Percentiles rank a stretch among this genome's conserved stretches.
These are phyloP conservation scores for Escarpia spicata DNA, from an alignment of 2,888 invertebrate genomes.

Conservation along the genomic window DNA sequence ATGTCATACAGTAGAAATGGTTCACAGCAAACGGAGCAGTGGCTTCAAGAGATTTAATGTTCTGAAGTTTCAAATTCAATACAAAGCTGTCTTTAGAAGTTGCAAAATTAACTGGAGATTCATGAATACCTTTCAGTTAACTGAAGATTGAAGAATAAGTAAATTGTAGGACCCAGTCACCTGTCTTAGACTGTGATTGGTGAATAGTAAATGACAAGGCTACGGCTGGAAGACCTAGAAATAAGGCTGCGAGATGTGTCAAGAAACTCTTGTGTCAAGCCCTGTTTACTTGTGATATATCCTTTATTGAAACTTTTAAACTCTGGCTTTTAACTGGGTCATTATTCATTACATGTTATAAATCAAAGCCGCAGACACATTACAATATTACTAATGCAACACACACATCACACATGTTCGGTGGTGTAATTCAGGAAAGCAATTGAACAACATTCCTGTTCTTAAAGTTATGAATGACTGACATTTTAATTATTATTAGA, in stretches of 20 bases:
- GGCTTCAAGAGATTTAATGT: background rate
- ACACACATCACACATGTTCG: background rate
- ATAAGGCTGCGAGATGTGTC: background rate
- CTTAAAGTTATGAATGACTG: background rate
- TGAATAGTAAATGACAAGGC: background rate
- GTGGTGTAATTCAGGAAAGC: background rate
- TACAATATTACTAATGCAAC: background rate
- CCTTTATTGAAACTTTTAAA: background rate
- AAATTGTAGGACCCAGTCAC: background rate
- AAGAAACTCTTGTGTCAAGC: background rate
- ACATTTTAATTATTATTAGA: background rate
- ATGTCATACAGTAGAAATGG: background rate
- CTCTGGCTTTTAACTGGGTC: slow-evolving; percentile 10
- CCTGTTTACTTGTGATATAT: background rate
- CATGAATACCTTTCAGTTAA: background rate
- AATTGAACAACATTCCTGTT: background rate
- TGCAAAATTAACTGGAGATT: slow-evolving; percentile 22
- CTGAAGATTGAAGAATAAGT: background rate
- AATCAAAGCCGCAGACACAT: background rate
- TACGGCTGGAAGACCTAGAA: background rate
- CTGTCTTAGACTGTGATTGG: background rate
- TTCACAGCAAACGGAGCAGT: background rate
- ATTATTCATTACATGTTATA: background rate
- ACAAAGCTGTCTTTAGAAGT: slow-evolving; percentile 17
- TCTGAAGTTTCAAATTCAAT: background rate